These are phyloP conservation scores for Lepidocolaptes lacrymiger DNA, from an alignment of 2,797 vertebrate genomes.

Conservation along the genomic window DNA sequence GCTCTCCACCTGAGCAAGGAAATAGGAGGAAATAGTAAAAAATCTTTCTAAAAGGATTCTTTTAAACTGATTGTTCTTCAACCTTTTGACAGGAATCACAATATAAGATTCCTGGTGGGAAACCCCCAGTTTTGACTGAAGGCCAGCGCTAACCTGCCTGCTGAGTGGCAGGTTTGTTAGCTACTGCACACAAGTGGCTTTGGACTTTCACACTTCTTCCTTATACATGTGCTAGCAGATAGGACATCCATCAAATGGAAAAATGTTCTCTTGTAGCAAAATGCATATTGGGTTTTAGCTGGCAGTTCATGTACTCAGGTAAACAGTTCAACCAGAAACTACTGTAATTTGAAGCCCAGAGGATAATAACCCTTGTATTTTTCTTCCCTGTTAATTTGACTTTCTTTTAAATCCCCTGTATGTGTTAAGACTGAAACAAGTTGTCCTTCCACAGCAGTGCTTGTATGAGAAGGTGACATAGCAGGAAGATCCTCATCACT, in stretches of 20 bases:
- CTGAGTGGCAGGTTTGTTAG: background rate
- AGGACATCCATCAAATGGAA: background rate
- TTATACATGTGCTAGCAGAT: background rate
- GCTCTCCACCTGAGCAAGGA: background rate
- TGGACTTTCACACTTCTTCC: background rate
- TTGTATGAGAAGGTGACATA: background rate
- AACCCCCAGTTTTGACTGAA: background rate
- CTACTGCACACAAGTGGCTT: background rate
- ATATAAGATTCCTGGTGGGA: background rate
- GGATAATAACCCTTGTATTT: background rate
- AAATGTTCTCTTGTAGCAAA: background rate
- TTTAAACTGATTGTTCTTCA: background rate
- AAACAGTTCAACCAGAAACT: background rate
- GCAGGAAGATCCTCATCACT: background rate
- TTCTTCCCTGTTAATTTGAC: background rate
- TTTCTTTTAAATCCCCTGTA: background rate
- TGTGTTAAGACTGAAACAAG: background rate
- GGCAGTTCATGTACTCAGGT: background rate
- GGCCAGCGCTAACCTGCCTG: fast-evolving
- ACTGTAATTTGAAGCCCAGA: background rate
- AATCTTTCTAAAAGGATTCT: background rate
- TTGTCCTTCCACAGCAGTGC: background rate
- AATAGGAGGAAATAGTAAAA: background rate
- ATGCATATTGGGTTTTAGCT: background rate
- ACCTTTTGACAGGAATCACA: background rate